Conservation (phyloP, 2,888 invertebrate genomes). For the Patella caerulea region DNA sequence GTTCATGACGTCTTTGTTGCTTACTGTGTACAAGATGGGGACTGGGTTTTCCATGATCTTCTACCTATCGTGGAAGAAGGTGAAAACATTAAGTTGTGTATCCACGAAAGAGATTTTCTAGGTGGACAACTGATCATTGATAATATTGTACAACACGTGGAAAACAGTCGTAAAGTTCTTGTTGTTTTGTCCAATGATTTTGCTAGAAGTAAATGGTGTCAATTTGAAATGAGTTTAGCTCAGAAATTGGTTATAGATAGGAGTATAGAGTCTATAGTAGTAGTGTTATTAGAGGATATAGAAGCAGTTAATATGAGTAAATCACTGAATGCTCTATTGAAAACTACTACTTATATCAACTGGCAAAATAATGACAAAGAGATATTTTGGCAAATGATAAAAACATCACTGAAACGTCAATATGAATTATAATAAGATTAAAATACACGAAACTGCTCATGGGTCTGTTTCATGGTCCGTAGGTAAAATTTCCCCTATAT, state of each 20-base stretch:
- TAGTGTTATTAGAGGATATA: constrained; percentile 79
- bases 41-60: constrained; percentile 78
- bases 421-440: too few relatives aligned
- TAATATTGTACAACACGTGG: constrained; percentile 81
- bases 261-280: constrained; percentile 77
- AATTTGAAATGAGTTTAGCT: constrained; percentile 81
- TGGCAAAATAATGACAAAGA: constrained; percentile 71
- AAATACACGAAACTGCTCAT: too few relatives aligned
- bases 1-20: constrained; percentile 81
- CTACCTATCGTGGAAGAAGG: constrained; percentile 78
- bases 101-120: constrained; percentile 82
- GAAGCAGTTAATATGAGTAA: constrained; percentile 77
- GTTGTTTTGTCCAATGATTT: constrained; percentile 79
- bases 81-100: constrained; percentile 73
- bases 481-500: too few relatives aligned
- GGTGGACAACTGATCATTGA: constrained; percentile 80
- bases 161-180: constrained; percentile 78
- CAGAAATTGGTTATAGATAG: constrained; percentile 74
- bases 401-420: too few relatives aligned
- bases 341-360: constrained; percentile 80
- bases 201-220: constrained; percentile 81
- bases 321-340: constrained; percentile 79
- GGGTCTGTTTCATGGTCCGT: too few relatives aligned
- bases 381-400: too few relatives aligned
- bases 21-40: constrained; percentile 78